Evolutionary conservation across 2,888 invertebrate species (phyloP).

Genomic region (Uropetala carovei): DNA sequence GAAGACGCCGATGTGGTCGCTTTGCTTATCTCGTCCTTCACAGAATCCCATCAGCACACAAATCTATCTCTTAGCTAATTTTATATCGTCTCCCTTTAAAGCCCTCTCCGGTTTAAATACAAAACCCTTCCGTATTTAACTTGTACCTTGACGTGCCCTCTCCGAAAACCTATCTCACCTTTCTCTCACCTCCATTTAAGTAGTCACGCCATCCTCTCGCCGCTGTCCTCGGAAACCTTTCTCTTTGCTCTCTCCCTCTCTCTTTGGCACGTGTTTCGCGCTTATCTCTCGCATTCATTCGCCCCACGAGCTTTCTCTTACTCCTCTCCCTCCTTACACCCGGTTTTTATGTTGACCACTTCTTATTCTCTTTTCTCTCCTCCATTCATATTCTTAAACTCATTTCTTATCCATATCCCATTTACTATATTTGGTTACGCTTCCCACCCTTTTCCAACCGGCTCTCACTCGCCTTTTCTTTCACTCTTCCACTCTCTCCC

Average conservation of each 20-base stretch:
- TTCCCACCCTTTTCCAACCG: no score
- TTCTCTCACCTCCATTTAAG: background rate
- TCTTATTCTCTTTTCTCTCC: background rate
- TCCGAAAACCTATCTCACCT: background rate
- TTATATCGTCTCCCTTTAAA: background rate
- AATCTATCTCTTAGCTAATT: background rate
- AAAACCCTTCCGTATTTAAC: background rate
- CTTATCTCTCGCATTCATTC: no score
- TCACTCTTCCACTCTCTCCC: no score
- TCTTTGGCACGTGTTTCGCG: no score
- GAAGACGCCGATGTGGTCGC: background rate
- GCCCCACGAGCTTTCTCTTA: background rate
- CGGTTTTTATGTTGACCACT: background rate
- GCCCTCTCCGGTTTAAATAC: background rate
- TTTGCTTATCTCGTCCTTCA: background rate
- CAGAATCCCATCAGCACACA: background rate
- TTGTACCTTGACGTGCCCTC: background rate
- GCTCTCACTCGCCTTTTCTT: no score
- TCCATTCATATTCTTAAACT: background rate
- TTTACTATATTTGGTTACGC: no score
- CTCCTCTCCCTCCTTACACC: background rate
- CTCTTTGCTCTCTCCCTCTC: background rate
- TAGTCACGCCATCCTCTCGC: background rate
- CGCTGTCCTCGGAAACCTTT: background rate
- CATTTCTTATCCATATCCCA: background rate